phyloP scores from a whole-genome alignment of 64 coral and sea anemone genomes.

The Pocillopora damicornis region DNA sequence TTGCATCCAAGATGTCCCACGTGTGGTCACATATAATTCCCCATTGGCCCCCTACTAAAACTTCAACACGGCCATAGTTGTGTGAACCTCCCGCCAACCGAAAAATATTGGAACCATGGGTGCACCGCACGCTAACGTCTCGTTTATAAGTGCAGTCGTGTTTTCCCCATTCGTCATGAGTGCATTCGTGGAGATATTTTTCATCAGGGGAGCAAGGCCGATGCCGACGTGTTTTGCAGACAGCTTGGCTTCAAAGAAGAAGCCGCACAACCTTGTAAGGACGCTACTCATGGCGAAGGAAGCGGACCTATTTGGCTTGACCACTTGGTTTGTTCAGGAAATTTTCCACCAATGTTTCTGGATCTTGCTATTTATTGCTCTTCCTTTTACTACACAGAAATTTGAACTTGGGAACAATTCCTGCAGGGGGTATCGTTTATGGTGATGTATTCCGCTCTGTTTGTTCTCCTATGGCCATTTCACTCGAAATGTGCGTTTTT shows the following conservation, averaged over 20 bases:
- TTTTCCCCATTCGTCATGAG: not conserved
- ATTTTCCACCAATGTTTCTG: not conserved
- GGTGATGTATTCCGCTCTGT: too few species aligned
- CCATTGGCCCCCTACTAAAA: slow-evolving; percentile 29
- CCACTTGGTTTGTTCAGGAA: not conserved
- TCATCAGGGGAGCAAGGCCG: not conserved
- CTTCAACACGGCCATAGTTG: slow-evolving; percentile 48
- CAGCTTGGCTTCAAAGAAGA: not conserved
- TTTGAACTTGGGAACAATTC: too few species aligned
- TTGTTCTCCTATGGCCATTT: too few species aligned
- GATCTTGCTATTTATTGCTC: too few species aligned
- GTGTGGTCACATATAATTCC: slow-evolving; percentile 46
- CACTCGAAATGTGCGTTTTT: too few species aligned
- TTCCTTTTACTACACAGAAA: too few species aligned
- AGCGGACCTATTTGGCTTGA: slow-evolving; percentile 16
- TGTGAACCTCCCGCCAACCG: slow-evolving; percentile 9
- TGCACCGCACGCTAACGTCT: slow-evolving; percentile 17
- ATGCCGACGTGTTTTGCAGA: not conserved
- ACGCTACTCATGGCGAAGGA: not conserved
- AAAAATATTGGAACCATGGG: not conserved
- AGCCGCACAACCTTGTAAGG: not conserved
- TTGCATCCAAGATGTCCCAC: slow-evolving; percentile 50
- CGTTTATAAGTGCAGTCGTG: slow-evolving; percentile 3
- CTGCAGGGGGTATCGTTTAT: too few species aligned
- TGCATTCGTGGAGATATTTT: not conserved